Conservation (phyloP, 2,888 invertebrate genomes). For the Metacarcinus magister region DNA sequence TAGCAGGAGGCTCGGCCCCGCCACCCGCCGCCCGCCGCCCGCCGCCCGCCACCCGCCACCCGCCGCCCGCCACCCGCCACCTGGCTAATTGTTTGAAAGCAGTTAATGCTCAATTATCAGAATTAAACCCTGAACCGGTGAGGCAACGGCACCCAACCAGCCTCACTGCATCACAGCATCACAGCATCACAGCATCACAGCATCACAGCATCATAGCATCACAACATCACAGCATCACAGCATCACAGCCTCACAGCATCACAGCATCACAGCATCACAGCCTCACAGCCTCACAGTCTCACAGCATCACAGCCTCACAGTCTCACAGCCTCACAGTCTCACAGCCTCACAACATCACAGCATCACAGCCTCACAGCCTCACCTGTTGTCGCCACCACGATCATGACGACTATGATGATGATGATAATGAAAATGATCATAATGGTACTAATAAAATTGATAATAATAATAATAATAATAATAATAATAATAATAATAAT, state of each 20-base stretch:
- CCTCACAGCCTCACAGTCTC: too few relatives aligned
- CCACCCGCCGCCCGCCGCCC: neutral
- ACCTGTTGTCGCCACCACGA: neutral
- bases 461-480: neutral
- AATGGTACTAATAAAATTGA: neutral
- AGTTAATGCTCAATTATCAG: slow-evolving; percentile 45
- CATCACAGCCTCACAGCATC: neutral
- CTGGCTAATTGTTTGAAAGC: slow-evolving; percentile 3
- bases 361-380: neutral
- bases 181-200: too few relatives aligned
- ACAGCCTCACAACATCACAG: too few relatives aligned
- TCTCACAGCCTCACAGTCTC: too few relatives aligned
- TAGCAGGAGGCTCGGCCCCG: slow-evolving; percentile 16
- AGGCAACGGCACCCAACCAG: neutral
- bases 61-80: too few relatives aligned
- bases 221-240: neutral
- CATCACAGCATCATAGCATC: too few relatives aligned
- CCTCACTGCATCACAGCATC: neutral
- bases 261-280: too few relatives aligned
- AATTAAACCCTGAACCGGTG: slow-evolving; percentile 31
- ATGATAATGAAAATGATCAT: neutral
- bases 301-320: neutral
- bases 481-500: neutral
- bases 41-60: too few relatives aligned
- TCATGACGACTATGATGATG: neutral